Percentiles rank a stretch among this genome's conserved stretches.
These are phyloP conservation scores for Crematogaster levior DNA, from an alignment of 2,888 invertebrate genomes.

Conservation along the genomic window DNA sequence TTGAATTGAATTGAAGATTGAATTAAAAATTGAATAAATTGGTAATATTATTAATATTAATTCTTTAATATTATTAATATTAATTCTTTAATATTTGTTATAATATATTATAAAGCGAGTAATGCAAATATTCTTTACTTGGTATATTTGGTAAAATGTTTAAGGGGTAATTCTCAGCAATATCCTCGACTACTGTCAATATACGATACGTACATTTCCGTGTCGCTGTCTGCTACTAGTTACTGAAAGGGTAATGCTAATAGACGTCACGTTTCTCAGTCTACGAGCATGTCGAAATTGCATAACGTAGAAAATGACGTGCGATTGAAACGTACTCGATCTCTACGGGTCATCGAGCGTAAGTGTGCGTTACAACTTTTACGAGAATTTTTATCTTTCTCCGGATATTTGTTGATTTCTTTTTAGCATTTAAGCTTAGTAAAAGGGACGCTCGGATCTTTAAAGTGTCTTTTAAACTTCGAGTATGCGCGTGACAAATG, in stretches of 20 bases:
- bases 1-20: too few relatives aligned
- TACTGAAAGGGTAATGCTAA: slow-evolving; percentile 22
- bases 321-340: slow-evolving; percentile 47
- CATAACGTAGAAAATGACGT: slow-evolving; percentile 57
- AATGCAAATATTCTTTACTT: background rate
- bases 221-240: background rate
- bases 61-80: too few relatives aligned
- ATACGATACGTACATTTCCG: background rate
- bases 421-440: background rate
- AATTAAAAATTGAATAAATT: too few relatives aligned
- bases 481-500: background rate
- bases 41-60: too few relatives aligned
- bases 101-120: background rate
- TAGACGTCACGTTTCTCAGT: slow-evolving; percentile 22
- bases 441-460: slow-evolving; percentile 10
- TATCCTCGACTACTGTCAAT: background rate
- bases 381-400: background rate
- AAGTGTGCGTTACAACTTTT: slow-evolving; percentile 3
- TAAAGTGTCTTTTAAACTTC: background rate
- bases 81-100: background rate
- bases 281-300: slow-evolving; percentile 45
- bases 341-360: slow-evolving; percentile 35
- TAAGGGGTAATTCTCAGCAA: background rate
- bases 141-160: background rate
- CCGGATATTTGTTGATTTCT: background rate